phyloP scores from a whole-genome alignment of 2,888 invertebrate genomes.

The Arrhopalites spinosus region DNA sequence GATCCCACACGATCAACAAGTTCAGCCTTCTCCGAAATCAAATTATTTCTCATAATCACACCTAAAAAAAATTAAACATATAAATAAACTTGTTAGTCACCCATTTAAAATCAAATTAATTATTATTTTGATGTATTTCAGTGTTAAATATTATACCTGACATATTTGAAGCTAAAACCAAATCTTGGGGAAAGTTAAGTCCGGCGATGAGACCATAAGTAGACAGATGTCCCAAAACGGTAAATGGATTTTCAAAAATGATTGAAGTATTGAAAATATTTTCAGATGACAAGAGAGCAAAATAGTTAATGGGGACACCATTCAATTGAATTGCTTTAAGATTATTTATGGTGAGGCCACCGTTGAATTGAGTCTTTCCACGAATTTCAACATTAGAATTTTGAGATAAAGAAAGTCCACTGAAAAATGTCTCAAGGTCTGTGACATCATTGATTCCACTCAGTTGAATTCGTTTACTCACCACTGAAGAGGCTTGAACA shows the following conservation, averaged over 20 bases:
- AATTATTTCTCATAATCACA: slow-evolving; percentile 36
- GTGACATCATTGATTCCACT: slow-evolving; percentile 14
- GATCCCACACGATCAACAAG: slow-evolving; percentile 1
- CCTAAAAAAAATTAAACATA: neutral
- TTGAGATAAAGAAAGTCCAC: neutral
- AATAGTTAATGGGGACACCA: slow-evolving; percentile 23
- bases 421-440: neutral
- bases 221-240: slow-evolving; percentile 15
- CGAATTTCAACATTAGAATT: neutral
- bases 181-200: slow-evolving; percentile 36
- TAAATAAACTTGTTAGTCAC: too few species aligned
- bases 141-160: slow-evolving; percentile 37
- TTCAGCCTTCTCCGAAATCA: slow-evolving; percentile 40
- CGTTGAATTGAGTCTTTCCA: neutral
- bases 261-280: slow-evolving; percentile 44
- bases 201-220: slow-evolving; percentile 31
- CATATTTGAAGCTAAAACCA: slow-evolving; percentile 39
- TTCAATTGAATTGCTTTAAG: slow-evolving; percentile 17
- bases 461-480: neutral
- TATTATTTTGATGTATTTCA: too few species aligned
- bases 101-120: neutral
- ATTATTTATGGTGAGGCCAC: neutral
- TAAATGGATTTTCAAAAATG: slow-evolving; percentile 25
- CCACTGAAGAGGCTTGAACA: neutral
- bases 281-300: slow-evolving; percentile 40